Percentiles rank a stretch among this genome's conserved stretches.
Conservation (phyloP, 2,113 vertebrate genomes). For the Salvelinus sp. region DNA sequence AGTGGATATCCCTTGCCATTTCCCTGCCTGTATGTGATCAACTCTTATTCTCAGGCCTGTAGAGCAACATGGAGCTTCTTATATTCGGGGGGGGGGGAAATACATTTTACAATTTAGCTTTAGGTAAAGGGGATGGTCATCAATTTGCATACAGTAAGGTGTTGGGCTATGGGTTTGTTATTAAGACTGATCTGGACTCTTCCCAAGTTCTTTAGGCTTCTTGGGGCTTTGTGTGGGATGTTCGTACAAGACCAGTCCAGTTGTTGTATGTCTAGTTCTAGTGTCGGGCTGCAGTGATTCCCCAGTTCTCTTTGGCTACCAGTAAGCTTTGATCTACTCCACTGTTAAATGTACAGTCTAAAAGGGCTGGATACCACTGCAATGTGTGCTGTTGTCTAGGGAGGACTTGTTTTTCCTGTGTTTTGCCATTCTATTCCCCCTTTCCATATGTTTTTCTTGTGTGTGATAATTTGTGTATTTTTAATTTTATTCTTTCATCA, state of each 20-base stretch:
- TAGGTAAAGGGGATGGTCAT: not conserved
- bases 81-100: no score
- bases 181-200: not conserved
- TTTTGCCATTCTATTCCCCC: not conserved
- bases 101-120: not conserved
- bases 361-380: not conserved
- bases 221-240: not conserved
- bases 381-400: not conserved
- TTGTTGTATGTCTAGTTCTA: not conserved
- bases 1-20: conserved; percentile 25
- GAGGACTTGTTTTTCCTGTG: not conserved
- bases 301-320: not conserved
- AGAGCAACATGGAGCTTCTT: not conserved
- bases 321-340: not conserved
- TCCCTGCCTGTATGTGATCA: not conserved
- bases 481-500: not conserved
- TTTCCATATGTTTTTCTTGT: not conserved
- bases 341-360: not conserved
- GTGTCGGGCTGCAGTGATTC: not conserved
- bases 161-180: not conserved
- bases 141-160: not conserved
- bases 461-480: not conserved
- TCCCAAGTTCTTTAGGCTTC: not conserved
- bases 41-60: not conserved
- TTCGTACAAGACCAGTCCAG: not conserved